A percentile compares a stretch with the other conserved stretches of the same genome.
Evolutionary conservation across 2,888 invertebrate genomes (phyloP).

Genomic region (Kryphioiulus occultus): DNA sequence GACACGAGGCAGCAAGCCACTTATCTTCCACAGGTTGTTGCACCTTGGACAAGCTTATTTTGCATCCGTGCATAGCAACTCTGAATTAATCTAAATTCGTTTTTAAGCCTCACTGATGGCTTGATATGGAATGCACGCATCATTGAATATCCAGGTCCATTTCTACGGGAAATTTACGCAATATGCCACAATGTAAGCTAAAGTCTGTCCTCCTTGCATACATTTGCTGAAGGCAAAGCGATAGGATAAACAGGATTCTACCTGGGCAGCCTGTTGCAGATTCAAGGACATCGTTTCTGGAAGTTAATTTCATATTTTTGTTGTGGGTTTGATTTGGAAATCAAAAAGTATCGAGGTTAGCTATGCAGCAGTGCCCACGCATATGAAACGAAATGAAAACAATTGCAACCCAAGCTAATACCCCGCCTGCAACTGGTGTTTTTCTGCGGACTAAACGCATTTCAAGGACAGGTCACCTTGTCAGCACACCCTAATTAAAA

Average conservation of each 20-base stretch:
- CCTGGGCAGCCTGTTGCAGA: neutral
- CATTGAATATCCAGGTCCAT: conserved; percentile 14
- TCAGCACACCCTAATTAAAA: neutral
- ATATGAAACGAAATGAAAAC: neutral
- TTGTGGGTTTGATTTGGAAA: neutral
- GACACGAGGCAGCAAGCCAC: neutral
- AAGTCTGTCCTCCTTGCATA: neutral
- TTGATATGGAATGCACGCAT: neutral
- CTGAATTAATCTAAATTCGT: neutral
- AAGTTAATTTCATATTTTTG: neutral
- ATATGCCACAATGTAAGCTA: neutral
- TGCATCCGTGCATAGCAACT: neutral
- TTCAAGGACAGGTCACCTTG: neutral
- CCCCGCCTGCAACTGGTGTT: neutral
- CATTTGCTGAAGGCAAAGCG: neutral
- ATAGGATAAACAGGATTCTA: neutral
- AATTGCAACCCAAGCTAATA: neutral
- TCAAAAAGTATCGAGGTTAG: conserved; percentile 1
- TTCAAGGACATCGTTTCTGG: neutral
- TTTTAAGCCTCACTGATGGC: neutral
- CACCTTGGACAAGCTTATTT: neutral
- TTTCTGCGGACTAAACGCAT: neutral
- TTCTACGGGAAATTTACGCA: neutral
- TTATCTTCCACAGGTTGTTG: neutral
- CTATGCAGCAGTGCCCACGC: conserved; percentile 24